Conservation (phyloP, 1,140 invertebrate genomes). For the Hycleus phaleratus region DNA sequence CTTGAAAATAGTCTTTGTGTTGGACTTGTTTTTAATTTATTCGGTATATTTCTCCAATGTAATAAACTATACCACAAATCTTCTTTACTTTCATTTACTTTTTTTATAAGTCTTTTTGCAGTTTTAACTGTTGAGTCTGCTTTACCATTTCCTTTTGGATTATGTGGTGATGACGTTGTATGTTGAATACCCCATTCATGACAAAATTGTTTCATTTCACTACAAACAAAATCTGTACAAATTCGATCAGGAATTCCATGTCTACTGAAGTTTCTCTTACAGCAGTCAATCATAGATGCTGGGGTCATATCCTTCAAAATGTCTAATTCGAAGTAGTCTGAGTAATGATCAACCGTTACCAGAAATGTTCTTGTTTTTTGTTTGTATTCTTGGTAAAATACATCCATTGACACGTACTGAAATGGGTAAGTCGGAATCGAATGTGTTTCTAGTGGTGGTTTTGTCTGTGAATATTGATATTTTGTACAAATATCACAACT, state of each 20-base stretch:
- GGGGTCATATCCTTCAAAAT: constrained; percentile 14
- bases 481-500: constrained; percentile 8
- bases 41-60: constrained; percentile 5
- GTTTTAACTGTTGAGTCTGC: constrained; percentile 32
- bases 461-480: neutral
- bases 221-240: constrained; percentile 14
- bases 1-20: no score
- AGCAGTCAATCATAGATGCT: constrained; percentile 19
- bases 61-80: constrained; percentile 10
- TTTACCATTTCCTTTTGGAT: constrained; percentile 29
- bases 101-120: constrained; percentile 27
- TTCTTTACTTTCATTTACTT: constrained; percentile 20
- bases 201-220: constrained; percentile 23
- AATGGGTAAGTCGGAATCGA: constrained; percentile 11
- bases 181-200: constrained; percentile 22
- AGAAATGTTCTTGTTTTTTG: neutral
- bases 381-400: neutral
- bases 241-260: constrained; percentile 29
- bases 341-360: constrained; percentile 9
- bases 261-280: constrained; percentile 26
- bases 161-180: constrained; percentile 27
- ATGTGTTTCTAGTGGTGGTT: constrained; percentile 9
- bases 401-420: constrained; percentile 10
- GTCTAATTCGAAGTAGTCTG: constrained; percentile 18
- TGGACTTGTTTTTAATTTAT: no score